Evolutionary conservation across 2,113 vertebrate genomes (phyloP), one percentile per base, ranked within the genome.

Genomic region (Alaudala cheleensis): DNA sequence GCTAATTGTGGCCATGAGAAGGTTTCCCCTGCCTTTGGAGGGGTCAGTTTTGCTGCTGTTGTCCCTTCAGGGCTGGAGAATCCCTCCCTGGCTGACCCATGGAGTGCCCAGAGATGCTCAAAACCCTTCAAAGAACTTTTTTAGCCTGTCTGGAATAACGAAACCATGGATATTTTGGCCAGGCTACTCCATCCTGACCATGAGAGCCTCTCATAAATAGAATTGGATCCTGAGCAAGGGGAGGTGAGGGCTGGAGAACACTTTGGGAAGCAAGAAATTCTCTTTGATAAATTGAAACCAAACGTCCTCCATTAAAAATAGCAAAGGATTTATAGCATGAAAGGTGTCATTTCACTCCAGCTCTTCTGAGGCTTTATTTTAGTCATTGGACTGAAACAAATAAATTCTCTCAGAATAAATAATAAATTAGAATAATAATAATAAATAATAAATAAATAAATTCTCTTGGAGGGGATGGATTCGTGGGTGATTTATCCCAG

Each of bases 11-110:
- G 70, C 7, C 1, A 0, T 8, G 21, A 29, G 39, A 86, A 23
- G 39, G 2, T 54, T 53, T 44, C 28, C n/a, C 4, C 12, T 39
- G 23, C 4, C 0, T 40, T 54, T 70, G 25, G 42, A 34, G 25
- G 1, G 54, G 33, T 25, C 21, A 12, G 20, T 14, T 58, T 24
- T 49, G 56, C 18, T 66, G 60, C 22, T 60, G 7, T 1, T 77
- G 61, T 31, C 31, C 25, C 29, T 31, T 37, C 14, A 16, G n/a
- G 51, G 62, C 3, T 37, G 83, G n/a, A 42, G 56, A 57, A 37
- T 65, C 14, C 4, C n/a, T 14, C 0, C 60, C 24, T 45, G 31
- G 31, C 23, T 8, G 16, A 23, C 21, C 14, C 12, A 0, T 26
- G 50, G 29, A 56, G 56, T 4, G 21, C 49, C 57, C 34, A 22